Conservation (phyloP, 2,888 invertebrate genomes). For the Mylabris sibirica region DNA sequence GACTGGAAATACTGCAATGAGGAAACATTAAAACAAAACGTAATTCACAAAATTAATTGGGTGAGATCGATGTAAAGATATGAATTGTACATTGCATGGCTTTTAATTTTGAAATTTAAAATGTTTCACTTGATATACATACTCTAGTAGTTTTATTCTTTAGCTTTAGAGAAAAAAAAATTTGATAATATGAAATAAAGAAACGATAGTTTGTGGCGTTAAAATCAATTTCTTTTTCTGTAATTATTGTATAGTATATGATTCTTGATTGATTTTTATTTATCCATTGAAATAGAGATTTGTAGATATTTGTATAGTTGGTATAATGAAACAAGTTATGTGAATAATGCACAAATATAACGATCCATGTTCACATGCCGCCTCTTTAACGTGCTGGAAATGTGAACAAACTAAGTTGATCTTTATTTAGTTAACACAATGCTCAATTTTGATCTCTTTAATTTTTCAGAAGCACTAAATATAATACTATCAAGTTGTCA, state of each 20-base stretch:
- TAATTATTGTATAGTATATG: no score
- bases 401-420: conserved; percentile 38
- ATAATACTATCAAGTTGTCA: background rate
- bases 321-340: background rate
- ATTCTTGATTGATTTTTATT: no score
- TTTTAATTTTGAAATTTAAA: conserved; percentile 33
- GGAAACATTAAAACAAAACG: conserved; percentile 31
- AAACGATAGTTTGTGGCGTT: no score
- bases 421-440: conserved; percentile 19
- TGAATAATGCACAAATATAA: conserved; percentile 10
- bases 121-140: conserved; percentile 29
- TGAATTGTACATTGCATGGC: conserved; percentile 37
- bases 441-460: background rate
- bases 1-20: conserved; percentile 26
- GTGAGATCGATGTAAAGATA: conserved; percentile 39
- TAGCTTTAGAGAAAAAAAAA: no score
- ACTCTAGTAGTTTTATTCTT: conserved; percentile 6
- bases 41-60: conserved; percentile 36
- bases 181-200: no score
- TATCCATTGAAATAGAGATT: background rate
- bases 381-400: conserved; percentile 38
- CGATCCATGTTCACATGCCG: conserved; percentile 25
- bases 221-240: no score
- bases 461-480: no score
- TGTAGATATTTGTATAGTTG: background rate